Evolutionary conservation across 2,797 vertebrate genomes (phyloP).

Genomic region (Champsocephalus esox): DNA sequence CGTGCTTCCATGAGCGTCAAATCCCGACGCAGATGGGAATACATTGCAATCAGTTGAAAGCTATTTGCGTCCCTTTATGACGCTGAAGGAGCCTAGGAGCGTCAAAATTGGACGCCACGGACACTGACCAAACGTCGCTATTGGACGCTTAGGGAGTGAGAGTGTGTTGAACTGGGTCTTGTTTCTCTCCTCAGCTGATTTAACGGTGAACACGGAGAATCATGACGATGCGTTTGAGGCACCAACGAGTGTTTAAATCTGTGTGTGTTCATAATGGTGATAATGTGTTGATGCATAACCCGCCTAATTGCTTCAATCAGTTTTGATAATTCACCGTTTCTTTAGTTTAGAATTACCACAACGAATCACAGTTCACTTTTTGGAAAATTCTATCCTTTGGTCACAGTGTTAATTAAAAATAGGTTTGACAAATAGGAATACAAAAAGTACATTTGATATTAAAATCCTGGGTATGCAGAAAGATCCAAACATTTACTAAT

Average conservation of each 20-base stretch:
- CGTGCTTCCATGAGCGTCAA: too few species aligned
- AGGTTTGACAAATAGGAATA: not conserved
- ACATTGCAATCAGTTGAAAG: too few species aligned
- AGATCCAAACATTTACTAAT: not conserved
- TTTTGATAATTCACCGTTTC: not conserved
- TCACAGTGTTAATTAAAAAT: too few species aligned
- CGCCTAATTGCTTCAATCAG: not conserved
- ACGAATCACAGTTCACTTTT: not conserved
- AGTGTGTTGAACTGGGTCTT: too few species aligned
- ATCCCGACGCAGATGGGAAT: too few species aligned
- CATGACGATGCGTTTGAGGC: conserved; percentile 34
- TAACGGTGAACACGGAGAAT: conserved; percentile 18
- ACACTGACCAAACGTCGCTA: too few species aligned
- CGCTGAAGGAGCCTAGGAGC: too few species aligned
- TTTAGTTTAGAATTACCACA: not conserved
- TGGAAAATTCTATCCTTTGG: not conserved
- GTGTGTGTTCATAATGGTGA: conserved; percentile 2
- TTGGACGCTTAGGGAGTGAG: too few species aligned
- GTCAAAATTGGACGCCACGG: too few species aligned
- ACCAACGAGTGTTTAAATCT: not conserved
- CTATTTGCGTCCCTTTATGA: too few species aligned
- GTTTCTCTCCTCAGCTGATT: conserved; percentile 41
- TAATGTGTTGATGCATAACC: not conserved
- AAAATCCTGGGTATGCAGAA: not conserved
- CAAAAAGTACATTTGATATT: too few species aligned